Evolutionary conservation across 2,113 vertebrate genomes (phyloP).

Genomic region (Loxodonta africana): DNA sequence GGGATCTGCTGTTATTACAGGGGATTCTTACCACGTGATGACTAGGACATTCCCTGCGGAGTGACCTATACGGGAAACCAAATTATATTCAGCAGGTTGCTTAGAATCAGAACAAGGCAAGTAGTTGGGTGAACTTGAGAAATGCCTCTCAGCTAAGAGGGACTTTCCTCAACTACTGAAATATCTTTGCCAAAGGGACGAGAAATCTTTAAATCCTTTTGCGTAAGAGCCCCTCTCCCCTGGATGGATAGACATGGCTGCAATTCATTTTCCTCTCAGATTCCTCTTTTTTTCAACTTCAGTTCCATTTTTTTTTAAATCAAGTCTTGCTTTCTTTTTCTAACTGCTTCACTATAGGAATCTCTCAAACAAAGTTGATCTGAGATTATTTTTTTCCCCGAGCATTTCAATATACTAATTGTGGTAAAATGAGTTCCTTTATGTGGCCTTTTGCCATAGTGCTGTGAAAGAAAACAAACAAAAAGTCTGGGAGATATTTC

Average conservation of each 20-base stretch:
- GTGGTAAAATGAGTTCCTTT: too few species aligned
- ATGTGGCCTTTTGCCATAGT: too few species aligned
- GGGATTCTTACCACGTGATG: background rate
- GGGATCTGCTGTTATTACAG: background rate
- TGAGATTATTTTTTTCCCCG: background rate
- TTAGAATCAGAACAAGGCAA: background rate
- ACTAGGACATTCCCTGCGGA: background rate
- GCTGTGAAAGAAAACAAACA: too few species aligned
- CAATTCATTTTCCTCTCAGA: background rate
- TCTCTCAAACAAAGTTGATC: background rate
- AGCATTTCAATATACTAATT: background rate
- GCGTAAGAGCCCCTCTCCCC: background rate
- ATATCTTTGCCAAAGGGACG: background rate
- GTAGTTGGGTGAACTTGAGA: background rate
- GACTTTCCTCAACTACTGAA: background rate
- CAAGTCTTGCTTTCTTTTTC: background rate
- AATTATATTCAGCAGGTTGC: background rate
- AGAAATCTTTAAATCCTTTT: background rate
- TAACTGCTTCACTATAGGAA: background rate
- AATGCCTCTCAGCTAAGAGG: background rate
- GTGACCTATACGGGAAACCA: background rate
- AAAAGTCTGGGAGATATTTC: too few species aligned
- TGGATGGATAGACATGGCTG: background rate
- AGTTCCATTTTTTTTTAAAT: constrained; percentile 2
- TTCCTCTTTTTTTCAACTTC: constrained; percentile 3